Evolutionary conservation across 1,140 invertebrate genomes (phyloP).

Genomic region (Macrobrachium rosenbergii): DNA sequence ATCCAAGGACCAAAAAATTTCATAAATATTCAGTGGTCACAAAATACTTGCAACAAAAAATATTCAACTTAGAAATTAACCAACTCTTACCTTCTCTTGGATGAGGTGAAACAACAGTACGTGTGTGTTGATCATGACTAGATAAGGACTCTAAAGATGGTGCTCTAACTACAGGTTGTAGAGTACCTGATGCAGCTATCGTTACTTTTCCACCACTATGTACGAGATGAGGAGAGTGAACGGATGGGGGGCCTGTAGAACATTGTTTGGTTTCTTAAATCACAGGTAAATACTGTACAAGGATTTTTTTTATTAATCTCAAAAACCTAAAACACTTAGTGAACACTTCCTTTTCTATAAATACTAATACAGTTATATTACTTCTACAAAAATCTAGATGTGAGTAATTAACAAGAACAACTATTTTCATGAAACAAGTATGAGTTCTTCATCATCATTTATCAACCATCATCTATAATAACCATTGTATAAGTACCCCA

Average conservation of each 20-base stretch:
- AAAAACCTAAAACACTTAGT: neutral
- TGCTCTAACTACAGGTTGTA: constrained; percentile 67
- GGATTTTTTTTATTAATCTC: constrained; percentile 15
- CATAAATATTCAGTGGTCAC: neutral
- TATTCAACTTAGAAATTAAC: neutral
- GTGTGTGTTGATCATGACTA: constrained; percentile 67
- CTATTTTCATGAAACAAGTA: too few species aligned
- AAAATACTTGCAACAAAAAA: neutral
- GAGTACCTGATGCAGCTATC: constrained; percentile 67
- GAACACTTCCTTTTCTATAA: too few species aligned
- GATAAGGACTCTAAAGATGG: constrained; percentile 67
- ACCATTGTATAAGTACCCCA: too few species aligned
- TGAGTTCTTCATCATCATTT: too few species aligned
- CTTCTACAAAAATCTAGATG: too few species aligned
- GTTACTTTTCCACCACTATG: constrained; percentile 69
- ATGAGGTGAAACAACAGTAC: constrained; percentile 66
- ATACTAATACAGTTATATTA: too few species aligned
- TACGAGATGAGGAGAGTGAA: constrained; percentile 70
- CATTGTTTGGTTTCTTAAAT: neutral
- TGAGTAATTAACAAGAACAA: too few species aligned
- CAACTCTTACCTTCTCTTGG: constrained; percentile 66
- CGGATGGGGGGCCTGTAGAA: constrained; percentile 67
- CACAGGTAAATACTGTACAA: constrained; percentile 54
- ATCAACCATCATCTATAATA: too few species aligned
- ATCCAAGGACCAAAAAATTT: too few species aligned